Evolutionary conservation across 2,888 invertebrate species (phyloP), one percentile per base, ranked within the genome.

Genomic region (Pollenia griseotomentosa): DNA sequence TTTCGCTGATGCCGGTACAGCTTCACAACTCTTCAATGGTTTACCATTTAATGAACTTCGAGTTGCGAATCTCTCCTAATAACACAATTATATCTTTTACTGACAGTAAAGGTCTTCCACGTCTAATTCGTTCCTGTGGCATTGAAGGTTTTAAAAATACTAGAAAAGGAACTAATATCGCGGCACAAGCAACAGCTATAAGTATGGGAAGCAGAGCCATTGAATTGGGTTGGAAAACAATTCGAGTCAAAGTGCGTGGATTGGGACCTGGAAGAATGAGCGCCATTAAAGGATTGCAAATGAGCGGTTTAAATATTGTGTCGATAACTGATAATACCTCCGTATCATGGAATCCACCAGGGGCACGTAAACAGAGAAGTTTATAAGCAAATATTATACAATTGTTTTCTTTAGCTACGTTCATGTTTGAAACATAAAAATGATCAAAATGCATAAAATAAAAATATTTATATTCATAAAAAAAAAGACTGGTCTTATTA

Each of bases 121-220:
- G 96, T 90, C 89, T 96, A 11, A 94, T 96, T 23, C 94, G 96
- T 55, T 96, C 97, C 0, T 97, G 97, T 94, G 98, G 99, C 0
- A 95, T 96, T 90, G 99, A 99, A 93, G 99, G 99, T 7, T 99
- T 98, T 91, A 98, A 98, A 94, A 97, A 99, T 93, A 96, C 98
- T 0, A 96, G 97, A 89, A 99, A 99, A 93, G 99, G 99, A 87
- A 99, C 99, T 6, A 99, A 98, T 92, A 97, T 99, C 90, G 99
- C 99, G 55, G 99, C 98, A 2, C 99, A 99, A 94, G 97, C 98
- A 12, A 97, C 98, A 40, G 99, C 97, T 40, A 96, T 98, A 78
- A 95, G 95, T 83, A 94, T 98, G 89, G 96, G 97, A 89, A 94
- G 94, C 83, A 96, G 95, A 95, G 95, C 96, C 0, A 91, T 96